Evolutionary conservation across 2,113 vertebrate species (phyloP), one percentile per base, ranked within the genome.

Genomic region (Halcyon malimbica): DNA sequence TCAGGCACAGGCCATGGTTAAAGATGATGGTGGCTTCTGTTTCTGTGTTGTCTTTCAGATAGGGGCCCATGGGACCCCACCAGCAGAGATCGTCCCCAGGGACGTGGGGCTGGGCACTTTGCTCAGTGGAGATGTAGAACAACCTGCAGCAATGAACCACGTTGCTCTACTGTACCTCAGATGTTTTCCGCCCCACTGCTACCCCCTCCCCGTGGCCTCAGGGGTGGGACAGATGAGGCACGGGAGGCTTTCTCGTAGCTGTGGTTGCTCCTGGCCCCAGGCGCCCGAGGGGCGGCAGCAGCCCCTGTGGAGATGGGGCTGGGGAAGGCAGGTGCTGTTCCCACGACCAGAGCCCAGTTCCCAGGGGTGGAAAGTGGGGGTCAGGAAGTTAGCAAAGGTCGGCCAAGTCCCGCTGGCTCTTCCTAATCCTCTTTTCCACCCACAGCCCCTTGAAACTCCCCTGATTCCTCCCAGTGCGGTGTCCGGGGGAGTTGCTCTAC

Each of bases 271-370:
- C 94, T 41, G 83, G 86, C 71, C 70, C 59, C 8, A 3, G 44
- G 48, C 3, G 0, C 24, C 75, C 1, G 0, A 46, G 89, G 41
- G 54, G 70, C 75, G 0, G 59, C 76, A 86, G 92, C 29, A 90
- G 29, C 54, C 96, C 54, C 91, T 93, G 37, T 3, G 80, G 93
- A 94, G 54, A 78, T 3, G 8, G 63, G 71, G 63, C 41, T 92
- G 83, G 71, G 44, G 90, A 96, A 96, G 87, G 87, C 95, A 97
- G 96, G 95, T 97, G 96, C 83, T 95, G 94, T 96, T 97, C 96
- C 93, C 96, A 96, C 91, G 53, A 64, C 94, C 93, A 89, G 73
- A 93, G 48, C 46, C 59, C 4, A 0, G 60, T 56, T 97, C 94
- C 94, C 94, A 77, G 51, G 19, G 41, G 93, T 64, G 4, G 57